Evolutionary conservation across 2,888 invertebrate species (phyloP).

Genomic region (Drosophila fulvimacula): DNA sequence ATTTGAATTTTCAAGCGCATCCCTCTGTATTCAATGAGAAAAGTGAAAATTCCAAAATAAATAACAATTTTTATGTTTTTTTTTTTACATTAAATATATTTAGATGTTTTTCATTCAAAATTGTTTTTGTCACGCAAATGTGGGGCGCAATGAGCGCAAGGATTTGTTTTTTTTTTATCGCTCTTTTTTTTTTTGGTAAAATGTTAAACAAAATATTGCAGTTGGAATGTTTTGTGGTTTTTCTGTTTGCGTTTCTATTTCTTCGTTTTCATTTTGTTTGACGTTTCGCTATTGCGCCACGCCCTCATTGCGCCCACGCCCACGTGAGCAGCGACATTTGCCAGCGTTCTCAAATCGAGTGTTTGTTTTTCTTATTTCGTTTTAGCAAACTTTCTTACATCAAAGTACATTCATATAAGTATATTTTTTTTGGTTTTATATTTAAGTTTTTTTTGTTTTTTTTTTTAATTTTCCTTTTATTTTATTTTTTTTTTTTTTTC

Average conservation of each 20-base stretch:
- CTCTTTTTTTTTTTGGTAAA: too few species aligned
- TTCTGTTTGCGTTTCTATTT: constrained; percentile 5
- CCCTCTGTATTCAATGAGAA: neutral
- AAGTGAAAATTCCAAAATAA: constrained; percentile 15
- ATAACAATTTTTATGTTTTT: constrained; percentile 54
- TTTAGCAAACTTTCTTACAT: constrained; percentile 77
- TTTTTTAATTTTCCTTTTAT: constrained; percentile 7
- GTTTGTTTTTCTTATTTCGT: constrained; percentile 27
- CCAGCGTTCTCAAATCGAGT: constrained; percentile 8
- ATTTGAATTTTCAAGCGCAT: constrained; percentile 25
- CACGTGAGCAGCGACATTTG: constrained; percentile 19
- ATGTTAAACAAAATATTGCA: constrained; percentile 68
- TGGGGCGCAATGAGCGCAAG: constrained; percentile 32
- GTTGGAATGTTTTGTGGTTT: constrained; percentile 56
- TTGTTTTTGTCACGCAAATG: constrained; percentile 59
- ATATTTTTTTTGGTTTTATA: constrained; percentile 29
- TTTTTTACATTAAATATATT: constrained; percentile 80
- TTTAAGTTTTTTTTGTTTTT: constrained; percentile 12
- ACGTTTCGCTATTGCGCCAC: constrained; percentile 19
- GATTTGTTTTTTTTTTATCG: constrained; percentile 5
- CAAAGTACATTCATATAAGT: constrained; percentile 76
- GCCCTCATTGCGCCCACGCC: constrained; percentile 22
- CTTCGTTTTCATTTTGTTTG: constrained; percentile 9
- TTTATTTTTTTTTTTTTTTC: constrained; percentile 5
- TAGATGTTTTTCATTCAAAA: constrained; percentile 77